Percentiles rank a stretch among this genome's conserved stretches.
phyloP scores from a whole-genome alignment of 2,113 vertebrate species.

The Cromileptes altivelis region DNA sequence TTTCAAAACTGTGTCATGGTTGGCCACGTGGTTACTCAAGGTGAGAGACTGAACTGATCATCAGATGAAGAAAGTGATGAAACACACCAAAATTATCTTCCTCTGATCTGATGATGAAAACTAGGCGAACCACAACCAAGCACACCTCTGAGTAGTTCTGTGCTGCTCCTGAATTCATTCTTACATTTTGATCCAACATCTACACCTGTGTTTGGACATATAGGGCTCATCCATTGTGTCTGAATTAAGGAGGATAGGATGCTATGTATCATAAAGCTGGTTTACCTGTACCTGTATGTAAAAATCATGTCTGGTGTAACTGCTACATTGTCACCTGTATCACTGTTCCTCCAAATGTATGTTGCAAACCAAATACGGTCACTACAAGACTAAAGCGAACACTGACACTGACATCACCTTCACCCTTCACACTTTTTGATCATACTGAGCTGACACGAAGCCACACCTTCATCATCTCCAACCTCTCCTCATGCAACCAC shows the following conservation, averaged over 20 bases:
- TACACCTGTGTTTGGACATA: neutral
- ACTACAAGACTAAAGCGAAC: constrained; percentile 1
- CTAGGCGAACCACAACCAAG: neutral
- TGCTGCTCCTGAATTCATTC: neutral
- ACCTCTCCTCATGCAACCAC: constrained; percentile 37
- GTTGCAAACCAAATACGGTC: constrained; percentile 8
- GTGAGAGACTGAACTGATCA: neutral
- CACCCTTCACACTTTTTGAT: constrained; percentile 16
- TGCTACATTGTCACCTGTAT: neutral
- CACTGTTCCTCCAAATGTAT: neutral
- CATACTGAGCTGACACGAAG: constrained; percentile 7
- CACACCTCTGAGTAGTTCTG: neutral
- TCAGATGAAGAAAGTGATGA: constrained; percentile 12
- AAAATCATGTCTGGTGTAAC: neutral
- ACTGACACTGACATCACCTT: neutral
- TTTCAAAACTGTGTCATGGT: constrained; percentile 10
- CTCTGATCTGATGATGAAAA: constrained; percentile 15
- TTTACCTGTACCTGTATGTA: neutral
- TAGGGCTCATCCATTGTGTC: neutral
- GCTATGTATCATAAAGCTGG: neutral
- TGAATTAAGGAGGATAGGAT: constrained; percentile 10
- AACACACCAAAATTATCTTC: neutral
- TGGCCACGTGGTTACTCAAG: neutral
- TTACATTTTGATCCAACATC: constrained; percentile 4
- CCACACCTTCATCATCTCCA: constrained; percentile 41